These are phyloP conservation scores for Lasioglossum albipes DNA, from an alignment of 1,140 invertebrate genomes.

Conservation along the genomic window DNA sequence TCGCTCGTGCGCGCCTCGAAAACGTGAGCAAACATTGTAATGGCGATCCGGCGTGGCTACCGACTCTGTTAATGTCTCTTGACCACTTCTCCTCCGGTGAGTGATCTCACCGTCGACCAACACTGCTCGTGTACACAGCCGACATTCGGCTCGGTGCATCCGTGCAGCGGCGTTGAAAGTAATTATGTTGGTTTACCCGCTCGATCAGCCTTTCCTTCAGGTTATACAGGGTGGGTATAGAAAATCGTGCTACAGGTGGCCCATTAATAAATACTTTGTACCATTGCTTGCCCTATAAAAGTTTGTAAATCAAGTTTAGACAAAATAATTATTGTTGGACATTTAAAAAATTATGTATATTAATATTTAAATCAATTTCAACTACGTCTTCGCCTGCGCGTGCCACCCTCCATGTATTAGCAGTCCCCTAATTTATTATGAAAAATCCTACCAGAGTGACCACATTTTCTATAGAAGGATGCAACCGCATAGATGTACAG, in stretches of 20 bases:
- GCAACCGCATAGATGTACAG: not conserved
- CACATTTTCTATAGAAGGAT: not conserved
- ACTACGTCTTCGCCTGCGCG: too few relatives aligned
- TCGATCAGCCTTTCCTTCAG: too few relatives aligned
- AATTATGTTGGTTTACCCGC: not conserved
- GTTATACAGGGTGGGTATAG: too few relatives aligned
- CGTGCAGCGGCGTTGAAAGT: not conserved
- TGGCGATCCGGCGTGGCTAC: slow-evolving; percentile 59
- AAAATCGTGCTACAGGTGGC: too few relatives aligned
- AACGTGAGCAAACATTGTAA: slow-evolving; percentile 66
- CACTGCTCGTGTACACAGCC: slow-evolving; percentile 17
- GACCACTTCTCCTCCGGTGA: slow-evolving; percentile 34
- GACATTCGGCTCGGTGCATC: not conserved
- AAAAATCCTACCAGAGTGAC: not conserved
- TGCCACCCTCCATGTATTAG: too few relatives aligned
- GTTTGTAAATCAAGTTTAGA: too few relatives aligned
- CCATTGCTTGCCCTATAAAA: too few relatives aligned
- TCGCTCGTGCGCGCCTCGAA: slow-evolving; percentile 29
- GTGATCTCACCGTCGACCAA: slow-evolving; percentile 36
- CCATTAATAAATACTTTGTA: too few relatives aligned
- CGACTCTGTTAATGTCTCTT: slow-evolving; percentile 49
- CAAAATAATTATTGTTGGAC: too few relatives aligned
- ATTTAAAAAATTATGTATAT: too few relatives aligned
- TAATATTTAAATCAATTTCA: too few relatives aligned
- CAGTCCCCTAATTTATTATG: not conserved